Conservation (phyloP, 2,113 vertebrate species). For the Pachycephala philippinensis region DNA sequence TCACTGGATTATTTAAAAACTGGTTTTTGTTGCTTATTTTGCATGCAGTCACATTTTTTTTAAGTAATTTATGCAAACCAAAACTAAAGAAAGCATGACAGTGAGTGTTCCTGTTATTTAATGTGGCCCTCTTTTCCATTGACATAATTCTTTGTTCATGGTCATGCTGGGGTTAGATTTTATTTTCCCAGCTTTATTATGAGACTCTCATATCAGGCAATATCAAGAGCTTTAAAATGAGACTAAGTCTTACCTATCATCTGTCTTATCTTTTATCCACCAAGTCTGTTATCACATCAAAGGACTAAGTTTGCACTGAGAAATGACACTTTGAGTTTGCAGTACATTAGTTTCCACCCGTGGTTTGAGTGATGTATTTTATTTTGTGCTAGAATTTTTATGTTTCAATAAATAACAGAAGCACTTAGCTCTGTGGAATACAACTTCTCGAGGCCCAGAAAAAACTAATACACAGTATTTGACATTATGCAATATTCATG, state of each 20-base stretch:
- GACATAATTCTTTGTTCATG: not conserved
- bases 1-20: not conserved
- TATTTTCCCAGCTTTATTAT: not conserved
- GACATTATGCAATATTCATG: not conserved
- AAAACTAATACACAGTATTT: not conserved
- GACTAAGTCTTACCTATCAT: not conserved
- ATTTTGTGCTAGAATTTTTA: not conserved
- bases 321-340: not conserved
- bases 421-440: not conserved
- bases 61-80: not conserved
- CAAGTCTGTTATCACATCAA: not conserved
- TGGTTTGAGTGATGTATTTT: not conserved
- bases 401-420: not conserved
- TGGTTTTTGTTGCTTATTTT: not conserved
- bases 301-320: not conserved
- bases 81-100: not conserved
- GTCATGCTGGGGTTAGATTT: not conserved
- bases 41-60: not conserved
- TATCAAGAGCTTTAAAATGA: not conserved
- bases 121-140: not conserved
- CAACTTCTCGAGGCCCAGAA: not conserved
- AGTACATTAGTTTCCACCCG: not conserved
- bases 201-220: not conserved
- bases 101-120: not conserved
- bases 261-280: not conserved